A percentile compares a stretch with the other conserved stretches of the same genome.
Evolutionary conservation across 2,888 invertebrate species (phyloP).

Genomic region (Tolmerus cingulatus): DNA sequence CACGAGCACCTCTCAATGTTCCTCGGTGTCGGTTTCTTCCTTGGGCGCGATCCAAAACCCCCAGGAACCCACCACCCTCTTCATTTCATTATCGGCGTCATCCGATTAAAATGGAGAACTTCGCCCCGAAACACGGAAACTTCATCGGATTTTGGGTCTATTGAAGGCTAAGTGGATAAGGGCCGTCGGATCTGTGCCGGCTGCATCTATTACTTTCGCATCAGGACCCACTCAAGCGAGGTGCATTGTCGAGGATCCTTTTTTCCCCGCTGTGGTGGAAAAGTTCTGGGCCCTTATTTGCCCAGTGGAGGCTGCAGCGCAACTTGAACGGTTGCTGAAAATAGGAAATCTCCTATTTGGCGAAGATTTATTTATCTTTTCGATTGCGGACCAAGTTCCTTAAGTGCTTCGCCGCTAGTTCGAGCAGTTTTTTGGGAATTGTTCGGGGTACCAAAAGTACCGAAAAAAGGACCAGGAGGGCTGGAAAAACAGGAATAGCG

Average conservation of each 20-base stretch:
- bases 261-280: neutral
- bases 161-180: slow-evolving; percentile 6
- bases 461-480: neutral
- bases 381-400: slow-evolving; percentile 4
- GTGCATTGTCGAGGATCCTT: neutral
- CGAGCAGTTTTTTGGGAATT: neutral
- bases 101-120: slow-evolving; percentile 13
- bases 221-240: neutral
- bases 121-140: neutral
- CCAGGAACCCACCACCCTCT: neutral
- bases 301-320: neutral
- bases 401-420: slow-evolving; percentile 15
- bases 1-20: neutral
- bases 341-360: slow-evolving; percentile 29
- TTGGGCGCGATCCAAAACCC: neutral
- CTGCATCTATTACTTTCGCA: slow-evolving; percentile 15
- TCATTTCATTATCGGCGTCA: slow-evolving; percentile 14
- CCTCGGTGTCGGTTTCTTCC: neutral
- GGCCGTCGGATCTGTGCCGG: neutral
- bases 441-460: neutral
- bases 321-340: slow-evolving; percentile 3
- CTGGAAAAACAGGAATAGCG: neutral
- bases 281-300: slow-evolving; percentile 7
- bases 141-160: slow-evolving; percentile 12
- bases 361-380: slow-evolving; percentile 30